Evolutionary conservation across 2,888 invertebrate species (phyloP).

Genomic region (Drosophila neonasuta): DNA sequence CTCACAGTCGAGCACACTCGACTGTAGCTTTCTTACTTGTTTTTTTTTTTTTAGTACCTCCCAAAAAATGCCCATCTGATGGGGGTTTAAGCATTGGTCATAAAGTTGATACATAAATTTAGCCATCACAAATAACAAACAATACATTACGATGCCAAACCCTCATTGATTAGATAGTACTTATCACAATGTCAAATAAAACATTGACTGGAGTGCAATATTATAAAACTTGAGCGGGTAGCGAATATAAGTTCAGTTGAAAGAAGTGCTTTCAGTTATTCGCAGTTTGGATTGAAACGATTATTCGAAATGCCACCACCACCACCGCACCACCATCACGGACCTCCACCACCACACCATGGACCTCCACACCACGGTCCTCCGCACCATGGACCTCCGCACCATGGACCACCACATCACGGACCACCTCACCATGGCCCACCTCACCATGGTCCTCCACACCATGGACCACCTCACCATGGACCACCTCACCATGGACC

Average conservation of each 20-base stretch:
- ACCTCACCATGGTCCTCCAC: constrained; percentile 29
- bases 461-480: constrained; percentile 29
- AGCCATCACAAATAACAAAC: constrained; percentile 8
- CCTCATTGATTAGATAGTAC: constrained; percentile 42
- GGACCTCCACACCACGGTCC: constrained; percentile 38
- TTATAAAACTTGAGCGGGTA: constrained; percentile 40
- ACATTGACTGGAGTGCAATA: constrained; percentile 17
- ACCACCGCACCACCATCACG: constrained; percentile 33
- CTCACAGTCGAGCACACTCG: too few relatives aligned
- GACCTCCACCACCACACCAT: constrained; percentile 22
- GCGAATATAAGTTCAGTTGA: constrained; percentile 32
- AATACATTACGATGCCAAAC: constrained; percentile 31
- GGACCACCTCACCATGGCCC: constrained; percentile 32
- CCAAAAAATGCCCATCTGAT: too few relatives aligned
- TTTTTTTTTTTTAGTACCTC: too few relatives aligned
- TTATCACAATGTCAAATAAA: constrained; percentile 38
- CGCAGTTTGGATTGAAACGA: constrained; percentile 11
- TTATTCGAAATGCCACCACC: constrained; percentile 25
- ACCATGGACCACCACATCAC: constrained; percentile 40
- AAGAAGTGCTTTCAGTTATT: constrained; percentile 8
- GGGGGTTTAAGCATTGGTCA: constrained; percentile 3
- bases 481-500: constrained; percentile 18
- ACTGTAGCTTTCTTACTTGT: too few relatives aligned
- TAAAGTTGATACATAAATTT: constrained; percentile 11
- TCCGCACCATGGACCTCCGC: constrained; percentile 35